phyloP scores from a whole-genome alignment of 2,888 invertebrate species.

The Erebia ligea region DNA sequence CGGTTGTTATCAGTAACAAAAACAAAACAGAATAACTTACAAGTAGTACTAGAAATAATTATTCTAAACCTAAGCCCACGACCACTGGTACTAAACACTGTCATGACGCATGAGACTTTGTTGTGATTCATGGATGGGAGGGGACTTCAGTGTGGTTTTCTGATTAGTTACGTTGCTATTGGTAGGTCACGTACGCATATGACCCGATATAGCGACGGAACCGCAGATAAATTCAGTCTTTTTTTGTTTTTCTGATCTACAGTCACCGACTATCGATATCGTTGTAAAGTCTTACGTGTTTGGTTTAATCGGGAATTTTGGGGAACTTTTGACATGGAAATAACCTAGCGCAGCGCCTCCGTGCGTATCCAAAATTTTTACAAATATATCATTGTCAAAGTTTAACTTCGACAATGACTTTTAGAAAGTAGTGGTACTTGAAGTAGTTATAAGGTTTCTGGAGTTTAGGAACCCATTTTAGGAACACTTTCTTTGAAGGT shows the following conservation, averaged over 20 bases:
- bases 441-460: too few relatives aligned
- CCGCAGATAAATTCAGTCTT: background rate
- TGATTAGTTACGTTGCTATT: conserved; percentile 54
- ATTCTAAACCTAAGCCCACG: background rate
- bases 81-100: conserved; percentile 57
- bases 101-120: conserved; percentile 59
- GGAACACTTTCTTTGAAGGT: too few relatives aligned
- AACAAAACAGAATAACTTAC: background rate
- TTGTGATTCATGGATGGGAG: conserved; percentile 57
- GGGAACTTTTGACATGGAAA: background rate
- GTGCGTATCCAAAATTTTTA: background rate
- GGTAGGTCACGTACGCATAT: conserved; percentile 67
- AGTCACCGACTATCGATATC: background rate
- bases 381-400: background rate
- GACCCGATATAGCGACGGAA: conserved; percentile 16
- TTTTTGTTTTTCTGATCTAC: background rate
- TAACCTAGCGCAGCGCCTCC: background rate
- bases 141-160: conserved; percentile 52
- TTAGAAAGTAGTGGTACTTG: too few relatives aligned
- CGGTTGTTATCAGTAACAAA: background rate
- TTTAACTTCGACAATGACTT: too few relatives aligned
- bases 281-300: background rate
- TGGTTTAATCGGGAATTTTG: background rate
- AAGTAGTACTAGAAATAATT: background rate
- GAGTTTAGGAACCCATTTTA: too few relatives aligned